Evolutionary conservation across 2,888 invertebrate genomes (phyloP), one percentile per base, ranked within the genome.

Genomic region (Agrochola macilenta): DNA sequence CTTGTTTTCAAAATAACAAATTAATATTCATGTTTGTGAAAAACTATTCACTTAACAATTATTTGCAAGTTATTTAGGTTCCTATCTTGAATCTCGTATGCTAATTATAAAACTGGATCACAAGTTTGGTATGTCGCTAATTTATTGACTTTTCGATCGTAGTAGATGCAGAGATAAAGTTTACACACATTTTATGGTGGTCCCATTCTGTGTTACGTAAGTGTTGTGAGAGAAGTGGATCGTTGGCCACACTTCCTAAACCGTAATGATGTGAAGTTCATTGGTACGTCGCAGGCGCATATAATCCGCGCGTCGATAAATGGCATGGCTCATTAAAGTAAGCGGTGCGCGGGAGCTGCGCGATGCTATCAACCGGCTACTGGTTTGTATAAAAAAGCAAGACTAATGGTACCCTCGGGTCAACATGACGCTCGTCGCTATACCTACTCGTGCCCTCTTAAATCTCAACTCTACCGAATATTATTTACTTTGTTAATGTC

Each of bases 281-380:
- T 84, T 87, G 85, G 88, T 87, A 85, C 83, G 84, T 82, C 76
- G 82, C 89, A 91, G 91, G 91, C 90, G 90, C 84, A 84, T 74
- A 86, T 93, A 94, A 92, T 93, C 91, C 89, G 89, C 89, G 90
- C 88, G 83, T 89, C 93, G 92, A 94, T 94, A 95, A 95, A 95
- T 94, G 94, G 93, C 93, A 91, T 88, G 91, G 91, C 92, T 94
- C 94, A 94, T 95, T 95, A 95, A 95, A 94, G 92, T 91, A 91
- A 94, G 94, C 94, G 95, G 93, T 94, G 93, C 93, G 93, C 95
- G 94, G 95, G 90, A 95, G 95, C 94, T 86, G 86, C 89, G 90
- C 93, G 95, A 96, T 96, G 90, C 90, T 95, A 95, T 96, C 95
- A 83, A 88, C 88, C 90, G 88, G 92, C 94, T 93, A 93, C 94